Conservation (phyloP, 2,797 vertebrate species). For the Arrhamphus sclerolepis region DNA sequence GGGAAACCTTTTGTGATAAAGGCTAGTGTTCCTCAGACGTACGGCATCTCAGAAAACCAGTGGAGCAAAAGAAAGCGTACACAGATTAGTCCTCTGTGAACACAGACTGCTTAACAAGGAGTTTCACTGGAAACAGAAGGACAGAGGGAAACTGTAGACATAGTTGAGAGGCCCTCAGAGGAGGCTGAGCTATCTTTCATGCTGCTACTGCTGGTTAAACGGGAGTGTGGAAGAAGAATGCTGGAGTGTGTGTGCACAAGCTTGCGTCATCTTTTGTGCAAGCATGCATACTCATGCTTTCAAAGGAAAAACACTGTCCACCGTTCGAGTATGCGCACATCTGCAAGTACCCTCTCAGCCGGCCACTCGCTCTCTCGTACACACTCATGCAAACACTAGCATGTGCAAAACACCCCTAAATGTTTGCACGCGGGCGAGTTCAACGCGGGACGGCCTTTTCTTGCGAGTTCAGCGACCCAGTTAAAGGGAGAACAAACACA, state of each 20-base stretch:
- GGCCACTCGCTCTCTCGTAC: background rate
- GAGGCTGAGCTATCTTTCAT: constrained; percentile 2
- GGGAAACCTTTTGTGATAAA: too few species aligned
- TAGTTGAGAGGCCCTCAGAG: constrained; percentile 13
- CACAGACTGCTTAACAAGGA: too few species aligned
- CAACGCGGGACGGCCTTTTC: constrained; percentile 38
- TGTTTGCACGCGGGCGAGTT: constrained; percentile 9
- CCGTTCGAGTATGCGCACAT: constrained; percentile 54
- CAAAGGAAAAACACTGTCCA: constrained; percentile 47
- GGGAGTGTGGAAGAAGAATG: constrained; percentile 35
- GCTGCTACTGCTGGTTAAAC: constrained; percentile 30
- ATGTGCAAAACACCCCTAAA: constrained; percentile 11
- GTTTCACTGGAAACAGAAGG: too few species aligned
- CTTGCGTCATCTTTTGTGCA: constrained; percentile 65
- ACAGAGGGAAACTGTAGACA: too few species aligned
- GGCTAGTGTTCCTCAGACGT: too few species aligned
- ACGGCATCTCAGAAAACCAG: too few species aligned
- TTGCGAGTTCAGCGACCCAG: constrained; percentile 67
- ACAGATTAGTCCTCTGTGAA: too few species aligned
- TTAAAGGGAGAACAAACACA: constrained; percentile 69
- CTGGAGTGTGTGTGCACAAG: constrained; percentile 28
- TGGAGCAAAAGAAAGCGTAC: too few species aligned
- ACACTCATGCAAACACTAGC: constrained; percentile 19
- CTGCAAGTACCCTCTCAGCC: constrained; percentile 24
- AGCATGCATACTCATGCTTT: constrained; percentile 53